These are phyloP conservation scores for Ctenicera cuprea DNA, from an alignment of 2,888 invertebrate species.

Conservation along the genomic window DNA sequence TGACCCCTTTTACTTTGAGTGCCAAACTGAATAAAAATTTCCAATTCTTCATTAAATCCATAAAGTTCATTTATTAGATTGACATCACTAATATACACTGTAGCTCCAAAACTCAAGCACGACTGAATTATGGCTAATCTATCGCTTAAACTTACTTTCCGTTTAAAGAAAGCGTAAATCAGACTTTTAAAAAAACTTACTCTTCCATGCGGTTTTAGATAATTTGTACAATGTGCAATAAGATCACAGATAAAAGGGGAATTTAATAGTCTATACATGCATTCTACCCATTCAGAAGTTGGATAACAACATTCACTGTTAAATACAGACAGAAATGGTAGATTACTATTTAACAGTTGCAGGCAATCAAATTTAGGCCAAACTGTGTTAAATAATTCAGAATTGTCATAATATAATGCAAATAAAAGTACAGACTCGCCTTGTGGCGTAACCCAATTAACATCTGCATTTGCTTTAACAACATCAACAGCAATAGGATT, in stretches of 20 bases:
- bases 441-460: slow-evolving; percentile 53
- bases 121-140: slow-evolving; percentile 44
- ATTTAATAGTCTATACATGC: slow-evolving; percentile 43
- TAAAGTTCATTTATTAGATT: slow-evolving; percentile 28
- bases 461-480: slow-evolving; percentile 59
- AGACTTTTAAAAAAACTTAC: background rate
- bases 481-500: slow-evolving; percentile 58
- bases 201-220: background rate
- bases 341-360: background rate
- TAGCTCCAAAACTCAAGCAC: slow-evolving; percentile 41
- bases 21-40: slow-evolving; percentile 20
- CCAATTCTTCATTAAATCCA: slow-evolving; percentile 44
- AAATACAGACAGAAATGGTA: background rate
- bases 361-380: slow-evolving; percentile 14
- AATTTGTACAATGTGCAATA: background rate
- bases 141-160: slow-evolving; percentile 10
- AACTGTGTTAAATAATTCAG: slow-evolving; percentile 39
- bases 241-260: background rate
- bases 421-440: slow-evolving; percentile 36
- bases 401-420: slow-evolving; percentile 24
- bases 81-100: slow-evolving; percentile 34
- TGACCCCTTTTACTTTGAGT: background rate
- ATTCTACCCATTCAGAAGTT: slow-evolving; percentile 34
- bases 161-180: background rate
- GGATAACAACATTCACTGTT: slow-evolving; percentile 15